Evolutionary conservation across 1,140 invertebrate species (phyloP), one percentile per base, ranked within the genome.

Genomic region (Listronotus bonariensis): DNA sequence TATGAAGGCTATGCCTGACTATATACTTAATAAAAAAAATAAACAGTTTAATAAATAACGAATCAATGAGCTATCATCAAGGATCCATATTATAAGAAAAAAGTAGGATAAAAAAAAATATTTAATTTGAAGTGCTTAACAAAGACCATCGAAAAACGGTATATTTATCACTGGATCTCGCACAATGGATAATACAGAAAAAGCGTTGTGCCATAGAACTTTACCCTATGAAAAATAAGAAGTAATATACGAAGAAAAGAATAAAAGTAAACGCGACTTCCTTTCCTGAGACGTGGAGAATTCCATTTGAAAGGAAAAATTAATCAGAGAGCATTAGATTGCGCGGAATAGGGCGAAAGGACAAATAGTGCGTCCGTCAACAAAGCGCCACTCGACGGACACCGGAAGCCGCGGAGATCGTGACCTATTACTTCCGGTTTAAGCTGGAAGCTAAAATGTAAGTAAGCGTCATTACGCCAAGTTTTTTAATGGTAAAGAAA

Each of bases 281-380:
- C 49, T 52, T 52, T 52, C 49, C 1, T 55, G 53, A n/a, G 34
- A 42, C 31, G 11, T 17, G n/a, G 15, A 17, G 32, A 26, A 41
- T 55, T 55, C 34, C 57, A 40, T 51, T 7, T 51, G 38, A 55
- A 36, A 56, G 40, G 48, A 56, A 64, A 68, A 70, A 71, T 68
- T 68, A 68, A 69, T 69, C 68, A 69, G 59, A 41, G 14, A 46
- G 64, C 53, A 62, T 65, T 66, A 66, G 55, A 38, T 63, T 56
- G 20, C 36, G 34, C 20, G 32, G 45, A 67, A 67, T 62, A 56
- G 36, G 46, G 42, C 52, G 62, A 68, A 56, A 62, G 63, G 68
- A 60, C 69, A 71, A 71, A 71, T 72, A 66, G 70, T 65, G 59
- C 57, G 65, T 64, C 68, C 56, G 65, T 72, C 70, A 72, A 70